phyloP scores from a whole-genome alignment of 2,888 invertebrate species.

The Margaritifera margaritifera region DNA sequence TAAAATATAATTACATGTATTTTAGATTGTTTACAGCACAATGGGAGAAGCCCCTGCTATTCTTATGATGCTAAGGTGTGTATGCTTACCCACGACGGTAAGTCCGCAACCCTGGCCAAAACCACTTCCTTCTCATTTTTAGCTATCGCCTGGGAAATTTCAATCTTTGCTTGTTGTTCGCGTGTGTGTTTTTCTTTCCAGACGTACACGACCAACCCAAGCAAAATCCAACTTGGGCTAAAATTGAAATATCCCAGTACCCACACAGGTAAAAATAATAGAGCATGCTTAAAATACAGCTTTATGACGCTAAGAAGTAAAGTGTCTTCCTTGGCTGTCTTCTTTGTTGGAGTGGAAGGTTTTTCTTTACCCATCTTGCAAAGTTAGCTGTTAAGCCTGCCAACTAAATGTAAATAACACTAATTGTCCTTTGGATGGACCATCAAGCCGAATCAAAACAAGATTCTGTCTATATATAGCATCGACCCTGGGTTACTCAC shows the following conservation, averaged over 20 bases:
- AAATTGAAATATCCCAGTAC: slow-evolving; percentile 73
- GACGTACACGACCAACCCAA: slow-evolving; percentile 85
- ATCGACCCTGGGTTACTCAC: too few relatives aligned
- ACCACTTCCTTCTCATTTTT: slow-evolving; percentile 90
- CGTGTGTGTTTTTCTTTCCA: slow-evolving; percentile 73
- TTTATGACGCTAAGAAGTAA: slow-evolving; percentile 58
- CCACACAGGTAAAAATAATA: slow-evolving; percentile 65
- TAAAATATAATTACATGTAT: too few relatives aligned
- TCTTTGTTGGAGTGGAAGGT: slow-evolving; percentile 30
- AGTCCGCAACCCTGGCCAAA: slow-evolving; percentile 88
- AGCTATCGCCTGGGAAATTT: slow-evolving; percentile 76
- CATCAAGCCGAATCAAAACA: too few relatives aligned
- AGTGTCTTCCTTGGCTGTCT: slow-evolving; percentile 54
- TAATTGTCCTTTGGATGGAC: too few relatives aligned
- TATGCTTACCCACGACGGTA: slow-evolving; percentile 93
- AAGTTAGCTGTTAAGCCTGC: too few relatives aligned
- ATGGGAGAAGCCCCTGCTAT: neutral
- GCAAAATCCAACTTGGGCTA: slow-evolving; percentile 90
- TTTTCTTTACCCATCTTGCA: slow-evolving; percentile 44
- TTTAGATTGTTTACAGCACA: neutral
- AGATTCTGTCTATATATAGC: too few relatives aligned
- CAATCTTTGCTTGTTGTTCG: slow-evolving; percentile 85
- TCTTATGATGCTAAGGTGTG: neutral
- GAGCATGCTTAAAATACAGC: slow-evolving; percentile 67
- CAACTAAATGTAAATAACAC: too few relatives aligned